Evolutionary conservation across 2,113 vertebrate species (phyloP), one percentile per base, ranked within the genome.

Genomic region (Anseranas semipalmata): DNA sequence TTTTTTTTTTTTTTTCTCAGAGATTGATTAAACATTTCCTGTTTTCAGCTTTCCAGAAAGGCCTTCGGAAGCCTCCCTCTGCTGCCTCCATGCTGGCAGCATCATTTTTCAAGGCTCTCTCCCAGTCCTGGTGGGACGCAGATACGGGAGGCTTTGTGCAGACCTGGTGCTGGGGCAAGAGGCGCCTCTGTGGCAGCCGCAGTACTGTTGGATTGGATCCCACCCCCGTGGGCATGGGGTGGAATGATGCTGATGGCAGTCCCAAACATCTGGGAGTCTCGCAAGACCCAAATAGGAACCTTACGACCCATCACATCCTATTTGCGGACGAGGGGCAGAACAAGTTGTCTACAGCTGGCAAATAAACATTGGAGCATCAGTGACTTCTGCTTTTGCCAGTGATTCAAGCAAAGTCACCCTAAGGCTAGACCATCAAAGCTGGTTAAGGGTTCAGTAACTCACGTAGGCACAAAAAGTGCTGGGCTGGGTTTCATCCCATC

Each of bases 21-120:
- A 90, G 81, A 93, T 96, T 98, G 96, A 98, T 98, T 97, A 95
- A 98, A 98, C 78, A 95, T 97, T 98, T 98, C 98, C 98, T 98
- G 97, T 95, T 97, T 96, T 97, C 67, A 78, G 85, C 86, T 94
- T 95, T 96, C 95, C 87, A 95, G 89, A 97, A 96, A 92, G 89
- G 90, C 93, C 86, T 83, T 97, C 50, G 2, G 90, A 90, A 96
- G 77, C 68, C 20, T 96, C 79, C 19, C 15, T 48, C 66, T 65
- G 58, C 53, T 89, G 74, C 41, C 85, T 73, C 85, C 18, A 1
- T 76, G 77, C 74, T 45, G 80, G 65, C 48, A 89, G 67, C 43
- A 74, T 96, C 80, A 92, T 94, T 93, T 89, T 89, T 95, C 74
- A 95, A 78, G 63, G 71, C 39, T 18, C 28, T 78, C 12, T 82